phyloP scores from a whole-genome alignment of 2,888 invertebrate genomes.

The Brachylomia viminalis region DNA sequence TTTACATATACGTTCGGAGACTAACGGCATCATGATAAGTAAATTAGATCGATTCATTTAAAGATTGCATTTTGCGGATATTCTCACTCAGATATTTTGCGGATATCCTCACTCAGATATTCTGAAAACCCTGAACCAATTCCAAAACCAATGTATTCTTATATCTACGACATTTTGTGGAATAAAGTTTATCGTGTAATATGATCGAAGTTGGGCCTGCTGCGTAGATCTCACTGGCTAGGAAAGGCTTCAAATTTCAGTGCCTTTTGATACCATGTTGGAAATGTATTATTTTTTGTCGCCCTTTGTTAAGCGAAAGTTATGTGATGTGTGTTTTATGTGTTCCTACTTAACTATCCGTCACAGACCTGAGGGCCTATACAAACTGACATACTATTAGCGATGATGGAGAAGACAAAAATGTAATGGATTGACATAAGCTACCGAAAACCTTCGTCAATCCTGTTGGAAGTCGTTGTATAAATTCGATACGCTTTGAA shows the following conservation, averaged over 20 bases:
- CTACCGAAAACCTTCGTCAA: neutral
- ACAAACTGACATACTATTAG: neutral
- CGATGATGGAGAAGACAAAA: neutral
- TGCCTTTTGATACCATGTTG: slow-evolving; percentile 31
- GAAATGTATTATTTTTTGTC: slow-evolving; percentile 26
- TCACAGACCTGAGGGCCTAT: neutral
- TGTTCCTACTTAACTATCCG: neutral
- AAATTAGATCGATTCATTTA: neutral
- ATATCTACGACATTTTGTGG: slow-evolving; percentile 57
- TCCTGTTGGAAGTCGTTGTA: neutral
- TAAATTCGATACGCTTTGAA: neutral
- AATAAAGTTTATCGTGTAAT: slow-evolving; percentile 62
- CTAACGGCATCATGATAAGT: neutral
- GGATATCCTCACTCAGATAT: neutral
- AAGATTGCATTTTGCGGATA: neutral
- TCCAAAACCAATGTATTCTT: slow-evolving; percentile 44
- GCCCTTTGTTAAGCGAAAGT: neutral
- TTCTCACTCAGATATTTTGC: neutral
- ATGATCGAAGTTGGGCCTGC: slow-evolving; percentile 61
- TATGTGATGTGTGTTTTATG: slow-evolving; percentile 1
- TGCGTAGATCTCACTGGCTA: slow-evolving; percentile 50
- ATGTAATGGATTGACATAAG: neutral
- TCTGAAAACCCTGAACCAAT: slow-evolving; percentile 41
- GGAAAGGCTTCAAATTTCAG: slow-evolving; percentile 56
- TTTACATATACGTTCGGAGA: neutral